phyloP scores from a whole-genome alignment of 2,113 vertebrate genomes.

The Ovis canadensis region DNA sequence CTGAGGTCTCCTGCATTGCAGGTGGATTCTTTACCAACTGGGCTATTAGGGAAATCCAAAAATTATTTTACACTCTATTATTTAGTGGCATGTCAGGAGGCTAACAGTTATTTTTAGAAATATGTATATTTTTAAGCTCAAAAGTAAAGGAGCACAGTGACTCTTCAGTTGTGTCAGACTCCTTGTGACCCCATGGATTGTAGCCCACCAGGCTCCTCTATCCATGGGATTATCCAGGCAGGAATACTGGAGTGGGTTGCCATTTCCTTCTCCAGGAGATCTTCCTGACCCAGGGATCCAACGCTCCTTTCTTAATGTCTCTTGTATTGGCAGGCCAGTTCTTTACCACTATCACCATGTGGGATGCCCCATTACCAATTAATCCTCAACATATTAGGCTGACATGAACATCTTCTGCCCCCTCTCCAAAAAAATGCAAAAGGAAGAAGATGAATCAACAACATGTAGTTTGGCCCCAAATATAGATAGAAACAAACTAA shows the following conservation, averaged over 20 bases:
- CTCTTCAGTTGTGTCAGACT: not conserved
- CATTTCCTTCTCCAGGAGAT: not conserved
- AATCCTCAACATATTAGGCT: not conserved
- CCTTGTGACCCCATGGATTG: not conserved
- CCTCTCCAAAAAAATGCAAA: not conserved
- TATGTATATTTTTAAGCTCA: not conserved
- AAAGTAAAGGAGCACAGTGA: not conserved
- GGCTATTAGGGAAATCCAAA: not conserved
- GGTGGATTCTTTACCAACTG: not conserved
- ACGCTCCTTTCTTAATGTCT: not conserved
- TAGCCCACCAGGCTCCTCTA: not conserved
- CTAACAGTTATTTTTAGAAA: not conserved
- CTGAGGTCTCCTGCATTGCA: not conserved
- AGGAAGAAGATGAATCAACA: not conserved
- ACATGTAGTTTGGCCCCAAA: not conserved
- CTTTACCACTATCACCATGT: not conserved
- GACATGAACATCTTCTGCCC: not conserved
- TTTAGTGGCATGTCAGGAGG: not conserved
- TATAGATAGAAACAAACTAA: not conserved
- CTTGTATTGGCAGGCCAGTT: not conserved
- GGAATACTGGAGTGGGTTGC: not conserved
- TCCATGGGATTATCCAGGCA: not conserved
- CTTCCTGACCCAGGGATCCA: not conserved
- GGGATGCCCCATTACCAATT: not conserved
- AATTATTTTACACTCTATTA: not conserved